phyloP scores from a whole-genome alignment of 2,113 vertebrate genomes.

The Rattus norvegicus region GRCr8 NC_086038.1:8817001-8817500 shows the following conservation, averaged over 20 bases:
- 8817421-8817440: neutral
- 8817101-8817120: constrained; percentile 70
- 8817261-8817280: too few relatives aligned
- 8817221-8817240: neutral
- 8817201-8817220: neutral
- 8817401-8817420: neutral
- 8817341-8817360: constrained; percentile 8
- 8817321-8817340: too few relatives aligned
- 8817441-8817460: neutral
- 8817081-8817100: constrained; percentile 85
- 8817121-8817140: constrained; percentile 88
- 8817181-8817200: neutral
- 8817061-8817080: constrained; percentile 84
- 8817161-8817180: neutral
- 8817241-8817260: too few relatives aligned
- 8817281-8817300: too few relatives aligned
- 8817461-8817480: neutral
- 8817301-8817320: too few relatives aligned
- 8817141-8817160: constrained; percentile 86
- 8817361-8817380: neutral
- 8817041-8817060: constrained; percentile 86
- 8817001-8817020: constrained; percentile 89
- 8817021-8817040: constrained; percentile 88
- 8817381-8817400: neutral
- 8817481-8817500: neutral